These are phyloP conservation scores for Pseudolaguvia tuberculata DNA, from an alignment of 2,113 vertebrate species.

Conservation along the genomic window DNA sequence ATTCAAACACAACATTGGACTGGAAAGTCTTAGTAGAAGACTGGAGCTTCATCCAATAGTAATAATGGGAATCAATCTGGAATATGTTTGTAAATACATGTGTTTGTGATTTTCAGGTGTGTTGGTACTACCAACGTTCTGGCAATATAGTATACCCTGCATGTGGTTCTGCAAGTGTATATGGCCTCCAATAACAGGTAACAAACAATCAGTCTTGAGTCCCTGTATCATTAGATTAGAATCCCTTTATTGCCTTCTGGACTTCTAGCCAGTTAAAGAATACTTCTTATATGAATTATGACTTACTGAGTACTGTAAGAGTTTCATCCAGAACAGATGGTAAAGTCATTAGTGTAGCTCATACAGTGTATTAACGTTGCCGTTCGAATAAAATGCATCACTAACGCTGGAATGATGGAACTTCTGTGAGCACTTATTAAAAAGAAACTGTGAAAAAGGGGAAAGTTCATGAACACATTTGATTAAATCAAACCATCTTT, in stretches of 20 bases:
- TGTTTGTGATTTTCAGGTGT: too few relatives aligned
- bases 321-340: not conserved
- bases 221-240: too few relatives aligned
- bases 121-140: too few relatives aligned
- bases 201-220: too few relatives aligned
- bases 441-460: constrained; percentile 11
- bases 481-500: constrained; percentile 31
- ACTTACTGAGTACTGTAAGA: not conserved
- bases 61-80: too few relatives aligned
- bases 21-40: too few relatives aligned
- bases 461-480: constrained; percentile 23
- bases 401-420: not conserved
- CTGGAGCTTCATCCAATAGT: too few relatives aligned
- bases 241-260: too few relatives aligned
- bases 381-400: not conserved
- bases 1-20: too few relatives aligned
- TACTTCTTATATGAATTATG: too few relatives aligned
- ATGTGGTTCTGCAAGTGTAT: not conserved
- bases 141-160: too few relatives aligned
- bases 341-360: not conserved
- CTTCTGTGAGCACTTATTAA: not conserved
- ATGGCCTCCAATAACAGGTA: not conserved
- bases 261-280: not conserved
- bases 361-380: constrained; percentile 2
- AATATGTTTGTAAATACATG: too few relatives aligned